Evolutionary conservation across 2,113 vertebrate genomes (phyloP), one percentile per base, ranked within the genome.

Genomic region (Siphamia tubifer): DNA sequence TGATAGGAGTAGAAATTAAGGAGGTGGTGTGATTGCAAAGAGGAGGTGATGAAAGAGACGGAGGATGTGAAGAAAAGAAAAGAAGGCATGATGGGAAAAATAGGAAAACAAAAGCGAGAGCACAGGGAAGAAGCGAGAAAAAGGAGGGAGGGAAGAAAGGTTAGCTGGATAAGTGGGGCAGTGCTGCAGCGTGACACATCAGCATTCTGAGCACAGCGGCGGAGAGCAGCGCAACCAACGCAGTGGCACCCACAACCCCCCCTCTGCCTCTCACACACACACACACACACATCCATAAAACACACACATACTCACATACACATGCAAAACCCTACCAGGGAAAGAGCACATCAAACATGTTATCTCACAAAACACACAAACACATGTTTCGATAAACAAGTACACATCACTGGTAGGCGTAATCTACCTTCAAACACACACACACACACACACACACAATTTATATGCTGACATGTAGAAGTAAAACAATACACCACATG

Each of bases 161-260:
- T 92, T 92, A 90, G 85, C 87, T 88, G 87, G 86, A 85, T 90
- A 91, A 93, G 90, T 90, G 90, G 91, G 87, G 78, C 89, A 91
- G 68, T 90, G 89, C 92, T 91, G 92, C 90, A 93, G 90, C 80
- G 86, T 91, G 89, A 92, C 88, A 92, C 91, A 93, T 93, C 89
- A 92, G 90, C 92, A 93, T 92, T 93, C 92, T 79, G 85, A 83
- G 68, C 76, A 90, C 86, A 90, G 84, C 79, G 49, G 82, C 78
- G 76, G 71, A 73, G 73, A 80, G 86, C 54, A 82, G 89, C 74
- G 79, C 76, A 75, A 81, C 77, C 12, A 71, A 69, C 73, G 68
- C 85, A 76, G 78, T 51, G 48, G 79, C 79, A 68, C 68, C 75
- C 81, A 67, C 83, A 76, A 72, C 69, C 64, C 35, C 64, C 17